These are phyloP conservation scores for Drosophila formosana DNA, from an alignment of 2,888 invertebrate species.

Conservation along the genomic window DNA sequence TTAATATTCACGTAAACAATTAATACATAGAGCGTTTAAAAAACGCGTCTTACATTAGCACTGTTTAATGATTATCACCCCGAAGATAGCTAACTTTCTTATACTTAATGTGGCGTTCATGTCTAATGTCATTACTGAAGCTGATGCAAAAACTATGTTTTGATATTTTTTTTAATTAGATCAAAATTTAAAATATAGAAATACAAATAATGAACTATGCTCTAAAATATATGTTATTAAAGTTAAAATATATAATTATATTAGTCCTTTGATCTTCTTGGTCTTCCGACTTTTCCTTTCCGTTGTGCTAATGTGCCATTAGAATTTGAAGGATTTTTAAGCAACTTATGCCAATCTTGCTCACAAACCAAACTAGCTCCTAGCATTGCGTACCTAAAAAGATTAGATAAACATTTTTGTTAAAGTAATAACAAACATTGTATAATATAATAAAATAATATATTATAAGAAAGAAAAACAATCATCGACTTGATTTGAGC, in stretches of 20 bases:
- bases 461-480: too few species aligned
- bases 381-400: constrained; percentile 92
- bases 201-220: constrained; percentile 75
- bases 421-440: neutral
- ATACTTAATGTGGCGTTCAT: constrained; percentile 16
- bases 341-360: constrained; percentile 97
- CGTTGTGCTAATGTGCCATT: constrained; percentile 89
- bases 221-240: constrained; percentile 72
- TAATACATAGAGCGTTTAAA: constrained; percentile 10
- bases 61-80: constrained; percentile 21
- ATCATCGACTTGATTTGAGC: too few species aligned
- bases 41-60: constrained; percentile 13
- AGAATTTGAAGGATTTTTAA: constrained; percentile 89
- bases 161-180: constrained; percentile 74
- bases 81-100: constrained; percentile 13
- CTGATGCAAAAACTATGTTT: constrained; percentile 27
- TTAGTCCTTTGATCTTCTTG: constrained; percentile 96
- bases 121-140: constrained; percentile 18
- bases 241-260: constrained; percentile 64
- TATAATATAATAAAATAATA: neutral
- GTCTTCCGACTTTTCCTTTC: constrained; percentile 94
- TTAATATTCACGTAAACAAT: constrained; percentile 14
- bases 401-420: neutral
- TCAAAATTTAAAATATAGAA: constrained; percentile 74
- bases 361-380: constrained; percentile 97